phyloP scores from a whole-genome alignment of 2,888 invertebrate species.

The Microctonus aethiopoides region DNA sequence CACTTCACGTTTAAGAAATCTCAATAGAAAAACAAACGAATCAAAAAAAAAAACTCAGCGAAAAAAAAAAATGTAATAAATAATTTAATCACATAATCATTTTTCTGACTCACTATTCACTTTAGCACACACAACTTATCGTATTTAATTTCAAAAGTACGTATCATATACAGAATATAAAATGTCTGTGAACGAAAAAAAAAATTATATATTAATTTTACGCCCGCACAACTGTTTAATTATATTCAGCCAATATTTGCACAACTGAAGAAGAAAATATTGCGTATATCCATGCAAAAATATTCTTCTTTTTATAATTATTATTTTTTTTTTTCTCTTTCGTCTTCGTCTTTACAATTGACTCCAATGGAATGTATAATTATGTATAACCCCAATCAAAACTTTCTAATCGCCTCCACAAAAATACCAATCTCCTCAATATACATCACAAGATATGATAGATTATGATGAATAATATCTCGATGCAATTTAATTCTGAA shows the following conservation, averaged over 20 bases:
- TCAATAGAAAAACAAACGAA: conserved; percentile 9
- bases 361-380: conserved; percentile 12
- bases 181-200: neutral
- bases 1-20: conserved; percentile 1
- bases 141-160: neutral
- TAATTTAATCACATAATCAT: conserved; percentile 18
- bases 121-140: neutral
- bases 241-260: neutral
- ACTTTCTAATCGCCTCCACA: conserved; percentile 33
- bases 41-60: conserved; percentile 4
- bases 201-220: neutral
- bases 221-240: neutral
- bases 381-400: conserved; percentile 30
- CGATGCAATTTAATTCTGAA: too few species aligned
- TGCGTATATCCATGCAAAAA: neutral
- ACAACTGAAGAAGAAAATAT: neutral
- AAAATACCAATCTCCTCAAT: conserved; percentile 13
- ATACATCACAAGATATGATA: conserved; percentile 16
- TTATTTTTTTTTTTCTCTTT: neutral
- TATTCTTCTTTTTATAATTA: neutral
- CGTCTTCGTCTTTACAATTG: neutral
- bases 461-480: too few species aligned
- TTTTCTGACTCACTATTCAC: neutral
- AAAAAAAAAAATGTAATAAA: conserved; percentile 9
- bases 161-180: neutral